Percentiles rank a stretch among this genome's conserved stretches.
These are phyloP conservation scores for Listronotus oregonensis DNA, from an alignment of 1,140 invertebrate species.

Conservation along the genomic window DNA sequence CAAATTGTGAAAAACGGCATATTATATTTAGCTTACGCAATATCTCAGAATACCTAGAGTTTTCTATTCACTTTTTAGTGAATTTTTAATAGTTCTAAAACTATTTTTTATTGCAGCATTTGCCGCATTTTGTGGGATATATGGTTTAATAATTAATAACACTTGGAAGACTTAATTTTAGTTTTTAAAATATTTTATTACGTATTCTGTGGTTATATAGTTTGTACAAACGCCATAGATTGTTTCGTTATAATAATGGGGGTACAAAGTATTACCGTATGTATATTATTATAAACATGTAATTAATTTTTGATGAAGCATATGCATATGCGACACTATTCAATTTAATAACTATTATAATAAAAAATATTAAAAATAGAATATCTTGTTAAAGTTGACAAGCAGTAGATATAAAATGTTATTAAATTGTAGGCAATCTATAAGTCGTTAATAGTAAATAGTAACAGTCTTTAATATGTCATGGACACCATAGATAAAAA, in stretches of 20 bases:
- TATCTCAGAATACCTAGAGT: no score
- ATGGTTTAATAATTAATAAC: conserved; percentile 7
- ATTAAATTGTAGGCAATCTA: conserved; percentile 14
- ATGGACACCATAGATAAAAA: conserved; percentile 9
- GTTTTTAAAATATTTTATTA: conserved; percentile 8
- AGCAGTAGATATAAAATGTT: not conserved
- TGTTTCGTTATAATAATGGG: not conserved
- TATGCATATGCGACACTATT: conserved; percentile 1
- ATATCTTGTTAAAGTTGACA: not conserved
- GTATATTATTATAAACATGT: not conserved
- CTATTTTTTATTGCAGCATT: not conserved
- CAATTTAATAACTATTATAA: conserved; percentile 9
- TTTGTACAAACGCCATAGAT: conserved; percentile 10
- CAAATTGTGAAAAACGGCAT: no score
- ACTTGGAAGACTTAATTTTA: conserved; percentile 11
- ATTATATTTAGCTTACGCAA: no score
- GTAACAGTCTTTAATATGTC: conserved; percentile 7
- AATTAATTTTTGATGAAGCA: conserved; percentile 1
- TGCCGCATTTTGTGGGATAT: not conserved
- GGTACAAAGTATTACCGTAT: conserved; percentile 7
- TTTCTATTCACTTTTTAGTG: not conserved
- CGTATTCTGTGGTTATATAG: not conserved
- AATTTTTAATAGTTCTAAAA: not conserved
- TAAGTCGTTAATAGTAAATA: conserved; percentile 1
- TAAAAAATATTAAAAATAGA: not conserved